Base-by-base conservation (phyloP, 2,888 invertebrate genomes). In the Chalcis sispes region DNA sequence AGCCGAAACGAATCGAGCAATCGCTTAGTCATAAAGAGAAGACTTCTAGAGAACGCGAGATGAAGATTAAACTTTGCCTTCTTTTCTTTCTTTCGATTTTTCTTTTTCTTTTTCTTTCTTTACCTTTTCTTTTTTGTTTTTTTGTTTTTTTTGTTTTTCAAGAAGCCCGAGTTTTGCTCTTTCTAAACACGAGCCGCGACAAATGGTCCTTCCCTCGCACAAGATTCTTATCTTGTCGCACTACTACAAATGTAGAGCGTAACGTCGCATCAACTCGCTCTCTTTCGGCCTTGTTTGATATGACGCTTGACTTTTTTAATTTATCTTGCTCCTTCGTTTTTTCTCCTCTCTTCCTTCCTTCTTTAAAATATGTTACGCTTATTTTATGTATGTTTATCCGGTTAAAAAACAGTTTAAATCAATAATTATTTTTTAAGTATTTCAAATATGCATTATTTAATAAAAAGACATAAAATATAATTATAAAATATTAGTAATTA, bases 141-240 rank as follows among this genome's bases (percentile, higher is more conserved):
- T 48, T 69, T 18, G 48, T 36, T 36, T 59, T 10, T n/a, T 23
- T 36, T 54, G 54, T 66, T 77, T 73, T 73, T 72, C 54, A 73
- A 77, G 74, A 67, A 72, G 77, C 74, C 71, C 42, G 40, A 23
- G 56, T 56, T 71, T 73, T 48, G 50, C 67, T 74, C 70, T 62
- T 62, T 67, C 71, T 77, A 74, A 74, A 74, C 77, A 74, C 66
- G 66, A 66, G 3, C 74, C 29, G 81, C 85, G 85, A 87, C 87
- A 87, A 88, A 87, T 88, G 86, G 85, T 84, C 85, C 84, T 84
- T 84, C 82, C 82, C 80, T 48, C 42, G 82, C 80, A 79, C 81
- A 84, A 36, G 87, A 88, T 88, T 80, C 80, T 83, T 85, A 88
- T 87, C 87, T 13, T n/a, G 50, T 48, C 64, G 18, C 64, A 42